Conservation (phyloP, 2,888 invertebrate genomes). For the Drosophila phalerata region DNA sequence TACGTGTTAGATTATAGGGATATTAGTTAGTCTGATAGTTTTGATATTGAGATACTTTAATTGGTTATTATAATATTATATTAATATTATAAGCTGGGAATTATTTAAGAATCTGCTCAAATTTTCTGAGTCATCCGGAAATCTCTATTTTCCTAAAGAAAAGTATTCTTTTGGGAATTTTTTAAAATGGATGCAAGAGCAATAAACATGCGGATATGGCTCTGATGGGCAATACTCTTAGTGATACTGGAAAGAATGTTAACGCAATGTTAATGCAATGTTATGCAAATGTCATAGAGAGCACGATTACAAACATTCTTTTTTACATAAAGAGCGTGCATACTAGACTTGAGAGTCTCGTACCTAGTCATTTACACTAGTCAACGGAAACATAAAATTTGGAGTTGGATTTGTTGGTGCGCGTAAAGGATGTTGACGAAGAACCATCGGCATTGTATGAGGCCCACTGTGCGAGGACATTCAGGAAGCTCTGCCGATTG, state of each 20-base stretch:
- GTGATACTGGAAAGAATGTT: conserved; percentile 3
- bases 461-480: conserved; percentile 84
- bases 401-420: conserved; percentile 84
- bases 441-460: conserved; percentile 75
- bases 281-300: neutral
- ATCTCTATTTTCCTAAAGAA: neutral
- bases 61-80: neutral
- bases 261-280: conserved; percentile 4
- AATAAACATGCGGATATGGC: conserved; percentile 2
- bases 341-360: conserved; percentile 17
- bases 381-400: conserved; percentile 85
- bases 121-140: neutral
- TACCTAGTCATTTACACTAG: conserved; percentile 66
- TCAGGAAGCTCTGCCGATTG: conserved; percentile 80
- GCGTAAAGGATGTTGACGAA: conserved; percentile 78
- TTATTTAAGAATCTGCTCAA: neutral
- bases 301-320: conserved; percentile 13
- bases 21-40: neutral
- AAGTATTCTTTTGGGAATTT: neutral
- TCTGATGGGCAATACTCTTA: conserved; percentile 5
- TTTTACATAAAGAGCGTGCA: conserved; percentile 31
- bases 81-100: neutral
- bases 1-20: neutral
- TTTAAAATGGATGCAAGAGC: neutral
- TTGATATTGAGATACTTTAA: neutral